Evolutionary conservation across 2,113 vertebrate genomes (phyloP), one percentile per base, ranked within the genome.

Genomic region (Hemichromis elongatus): DNA sequence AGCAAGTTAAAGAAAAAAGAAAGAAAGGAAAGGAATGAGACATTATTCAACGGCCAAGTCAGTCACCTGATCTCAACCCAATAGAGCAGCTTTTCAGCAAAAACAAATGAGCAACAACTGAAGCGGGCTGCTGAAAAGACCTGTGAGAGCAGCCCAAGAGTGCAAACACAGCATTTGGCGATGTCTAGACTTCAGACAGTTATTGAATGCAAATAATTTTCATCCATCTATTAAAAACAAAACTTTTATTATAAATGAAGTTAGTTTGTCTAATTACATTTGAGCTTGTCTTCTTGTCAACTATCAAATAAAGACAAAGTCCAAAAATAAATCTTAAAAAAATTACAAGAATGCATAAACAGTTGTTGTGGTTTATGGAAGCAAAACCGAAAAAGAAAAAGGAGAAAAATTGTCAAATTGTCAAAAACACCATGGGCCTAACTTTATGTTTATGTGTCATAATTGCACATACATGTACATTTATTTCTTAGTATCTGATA

Each of bases 291-390:
- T 37, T 37, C 59, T n/a, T 37, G 10, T 37, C 2, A 63, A n/a
- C 19, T 63, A 19, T 63, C 59, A 37, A 63, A n/a, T 63, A 63
- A 13, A 37, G 59, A 21, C 59, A 37, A 63, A 37, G 18, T 10
- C 59, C 33, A 37, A 63, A 63, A 63, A 5, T n/a, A 35, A n/a
- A 63, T 0, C 59, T 11, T 35, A 1, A 63, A n/a, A 63, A 7
- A 0, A 0, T 33, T 5, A 33, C 6, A 6, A 5, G 5, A 6
- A 5, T 33, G 5, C 30, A 5, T 5, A 33, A 33, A 33, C 30
- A 33, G 5, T 6, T 33, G 21, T 6, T 42, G 37, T 26, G 37
- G 37, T 70, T 13, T 26, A 26, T 42, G 40, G 2, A 70, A 7
- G 13, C 37, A 9, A 70, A 42, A 68, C n/a, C 0, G 4, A 42